phyloP scores from a whole-genome alignment of 2,113 vertebrate species.

The Amazona guildingii region DNA sequence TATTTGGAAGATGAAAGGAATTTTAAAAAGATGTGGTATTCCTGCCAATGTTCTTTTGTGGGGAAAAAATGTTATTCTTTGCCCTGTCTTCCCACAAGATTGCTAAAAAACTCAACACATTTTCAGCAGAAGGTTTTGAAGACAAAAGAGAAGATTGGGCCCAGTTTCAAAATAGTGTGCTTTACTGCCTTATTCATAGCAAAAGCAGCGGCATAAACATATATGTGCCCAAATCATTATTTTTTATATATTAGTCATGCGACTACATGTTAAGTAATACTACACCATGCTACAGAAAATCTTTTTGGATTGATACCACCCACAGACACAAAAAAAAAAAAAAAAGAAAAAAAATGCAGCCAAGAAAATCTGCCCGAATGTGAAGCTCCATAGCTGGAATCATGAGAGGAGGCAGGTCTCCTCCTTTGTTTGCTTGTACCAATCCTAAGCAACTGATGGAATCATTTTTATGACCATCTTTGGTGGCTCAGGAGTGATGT shows the following conservation, averaged over 20 bases:
- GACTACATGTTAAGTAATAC: background rate
- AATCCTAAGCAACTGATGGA: background rate
- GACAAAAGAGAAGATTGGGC: background rate
- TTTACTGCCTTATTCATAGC: background rate
- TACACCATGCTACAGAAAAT: background rate
- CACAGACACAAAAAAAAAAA: background rate
- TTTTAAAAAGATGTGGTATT: conserved; percentile 24
- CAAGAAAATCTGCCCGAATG: background rate
- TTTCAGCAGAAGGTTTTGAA: conserved; percentile 18
- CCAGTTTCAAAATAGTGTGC: background rate
- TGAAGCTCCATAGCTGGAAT: background rate
- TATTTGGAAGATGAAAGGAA: conserved; percentile 51
- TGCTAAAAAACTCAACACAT: conserved; percentile 25
- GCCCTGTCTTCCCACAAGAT: conserved; percentile 37
- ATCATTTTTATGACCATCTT: background rate
- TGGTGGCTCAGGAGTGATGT: background rate
- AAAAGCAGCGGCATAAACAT: background rate
- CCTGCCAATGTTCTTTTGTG: background rate
- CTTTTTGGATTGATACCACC: background rate
- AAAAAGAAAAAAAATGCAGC: background rate
- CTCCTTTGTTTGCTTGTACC: background rate
- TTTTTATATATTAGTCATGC: background rate
- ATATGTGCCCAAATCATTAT: background rate
- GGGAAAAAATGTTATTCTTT: conserved; percentile 18
- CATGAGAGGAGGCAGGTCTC: background rate